A percentile compares a stretch with the other conserved stretches of the same genome.
Conservation (phyloP, 2,797 vertebrate species). For the Stomatorhinus walkeri region DNA sequence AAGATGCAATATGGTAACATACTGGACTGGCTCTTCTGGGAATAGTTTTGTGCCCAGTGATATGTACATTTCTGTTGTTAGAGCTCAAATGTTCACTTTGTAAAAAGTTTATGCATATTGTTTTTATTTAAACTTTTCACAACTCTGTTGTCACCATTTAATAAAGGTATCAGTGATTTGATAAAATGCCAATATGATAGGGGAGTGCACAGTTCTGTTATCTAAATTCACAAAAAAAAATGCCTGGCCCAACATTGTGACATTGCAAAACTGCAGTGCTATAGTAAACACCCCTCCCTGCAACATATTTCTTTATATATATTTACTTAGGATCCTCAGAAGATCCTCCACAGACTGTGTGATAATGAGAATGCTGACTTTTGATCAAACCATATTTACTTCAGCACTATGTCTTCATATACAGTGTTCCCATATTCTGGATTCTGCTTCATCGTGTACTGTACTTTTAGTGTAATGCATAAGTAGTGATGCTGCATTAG, state of each 20-base stretch:
- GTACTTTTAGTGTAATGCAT: neutral
- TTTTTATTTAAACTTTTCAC: neutral
- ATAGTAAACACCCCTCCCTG: neutral
- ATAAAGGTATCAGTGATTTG: neutral
- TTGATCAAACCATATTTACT: neutral
- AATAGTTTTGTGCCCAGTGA: neutral
- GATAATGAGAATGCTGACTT: neutral
- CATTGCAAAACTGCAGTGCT: neutral
- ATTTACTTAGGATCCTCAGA: neutral
- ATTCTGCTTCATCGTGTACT: neutral
- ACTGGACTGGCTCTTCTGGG: neutral
- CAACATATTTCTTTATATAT: neutral
- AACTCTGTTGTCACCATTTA: neutral
- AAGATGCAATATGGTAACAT: neutral
- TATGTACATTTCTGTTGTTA: slow-evolving; percentile 1
- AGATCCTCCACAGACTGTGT: neutral
- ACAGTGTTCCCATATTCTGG: neutral
- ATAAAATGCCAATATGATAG: neutral
- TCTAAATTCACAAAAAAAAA: neutral
- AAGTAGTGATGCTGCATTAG: neutral
- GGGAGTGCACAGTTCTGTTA: neutral
- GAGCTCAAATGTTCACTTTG: neutral
- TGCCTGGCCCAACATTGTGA: neutral
- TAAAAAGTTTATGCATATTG: slow-evolving; percentile 1
- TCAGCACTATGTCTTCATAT: neutral